Percentiles rank a stretch among this genome's conserved stretches.
phyloP scores from a whole-genome alignment of 2,797 vertebrate genomes.

The Sebastolobus altivelis region DNA sequence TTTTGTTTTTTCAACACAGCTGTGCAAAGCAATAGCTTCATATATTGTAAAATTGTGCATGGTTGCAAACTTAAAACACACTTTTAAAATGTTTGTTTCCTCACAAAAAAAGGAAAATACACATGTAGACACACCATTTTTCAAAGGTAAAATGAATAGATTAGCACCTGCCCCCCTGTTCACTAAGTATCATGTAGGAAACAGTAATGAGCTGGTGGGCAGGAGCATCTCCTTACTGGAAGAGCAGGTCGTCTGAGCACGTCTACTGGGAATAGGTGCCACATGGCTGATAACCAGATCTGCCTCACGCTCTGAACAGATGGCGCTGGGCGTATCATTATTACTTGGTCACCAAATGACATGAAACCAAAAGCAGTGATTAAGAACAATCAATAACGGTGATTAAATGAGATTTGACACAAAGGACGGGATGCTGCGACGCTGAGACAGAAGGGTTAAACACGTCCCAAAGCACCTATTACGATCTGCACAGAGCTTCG shows the following conservation, averaged over 20 bases:
- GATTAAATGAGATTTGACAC: conserved; percentile 66
- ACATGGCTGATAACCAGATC: conserved; percentile 58
- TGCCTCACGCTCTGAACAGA: conserved; percentile 60
- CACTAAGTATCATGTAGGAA: conserved; percentile 16
- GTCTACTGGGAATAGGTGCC: conserved; percentile 55
- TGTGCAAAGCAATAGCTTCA: background rate
- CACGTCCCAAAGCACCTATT: conserved; percentile 55
- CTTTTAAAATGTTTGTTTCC: background rate
- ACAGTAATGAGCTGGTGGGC: conserved; percentile 26
- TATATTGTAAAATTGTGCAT: background rate
- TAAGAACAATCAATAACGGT: conserved; percentile 71
- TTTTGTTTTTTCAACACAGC: background rate
- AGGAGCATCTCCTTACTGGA: conserved; percentile 18
- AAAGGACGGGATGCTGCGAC: conserved; percentile 50
- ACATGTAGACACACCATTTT: background rate
- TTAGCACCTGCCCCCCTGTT: background rate
- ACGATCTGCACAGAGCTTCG: background rate
- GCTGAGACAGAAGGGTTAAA: conserved; percentile 57
- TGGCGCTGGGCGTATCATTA: conserved; percentile 60
- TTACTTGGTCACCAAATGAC: conserved; percentile 53
- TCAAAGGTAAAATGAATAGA: background rate
- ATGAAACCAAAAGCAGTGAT: conserved; percentile 64
- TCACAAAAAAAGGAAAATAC: background rate
- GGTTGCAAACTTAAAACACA: background rate
- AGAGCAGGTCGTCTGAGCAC: conserved; percentile 24